Conservation (phyloP, 2,888 invertebrate genomes). For the Pristionchus arcanus region DNA sequence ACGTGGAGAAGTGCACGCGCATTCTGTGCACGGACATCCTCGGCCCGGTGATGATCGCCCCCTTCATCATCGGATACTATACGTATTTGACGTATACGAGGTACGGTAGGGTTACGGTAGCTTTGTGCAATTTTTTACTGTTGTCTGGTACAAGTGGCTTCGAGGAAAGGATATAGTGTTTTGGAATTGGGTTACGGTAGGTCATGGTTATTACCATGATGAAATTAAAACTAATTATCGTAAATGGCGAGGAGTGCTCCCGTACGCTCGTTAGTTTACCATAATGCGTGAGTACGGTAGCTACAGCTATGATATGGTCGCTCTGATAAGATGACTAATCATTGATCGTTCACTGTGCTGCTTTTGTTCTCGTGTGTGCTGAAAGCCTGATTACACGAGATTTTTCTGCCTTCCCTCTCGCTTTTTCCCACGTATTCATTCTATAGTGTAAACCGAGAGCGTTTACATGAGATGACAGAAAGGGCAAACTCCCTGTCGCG, state of each 20-base stretch:
- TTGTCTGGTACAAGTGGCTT: background rate
- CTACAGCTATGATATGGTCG: background rate
- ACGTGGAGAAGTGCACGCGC: constrained; percentile 82
- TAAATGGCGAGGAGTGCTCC: background rate
- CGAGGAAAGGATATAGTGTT: no score
- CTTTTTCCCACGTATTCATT: background rate
- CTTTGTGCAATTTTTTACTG: background rate
- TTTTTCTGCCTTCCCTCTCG: background rate
- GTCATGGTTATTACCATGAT: no score
- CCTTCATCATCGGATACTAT: constrained; percentile 83
- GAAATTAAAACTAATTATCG: background rate
- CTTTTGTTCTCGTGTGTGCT: background rate
- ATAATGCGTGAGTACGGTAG: background rate
- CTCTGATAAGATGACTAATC: background rate
- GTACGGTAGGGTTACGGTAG: constrained; percentile 15
- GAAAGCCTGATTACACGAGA: constrained; percentile 33
- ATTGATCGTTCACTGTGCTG: constrained; percentile 12
- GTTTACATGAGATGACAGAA: constrained; percentile 46
- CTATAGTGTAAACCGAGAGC: constrained; percentile 21
- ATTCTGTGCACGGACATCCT: constrained; percentile 81
- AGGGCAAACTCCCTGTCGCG: background rate
- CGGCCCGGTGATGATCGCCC: constrained; percentile 80
- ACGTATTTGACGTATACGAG: constrained; percentile 81
- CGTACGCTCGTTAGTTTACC: background rate
- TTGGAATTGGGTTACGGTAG: background rate